phyloP scores from a whole-genome alignment of 2,113 vertebrate genomes.

The Zosterops pallidus region DNA sequence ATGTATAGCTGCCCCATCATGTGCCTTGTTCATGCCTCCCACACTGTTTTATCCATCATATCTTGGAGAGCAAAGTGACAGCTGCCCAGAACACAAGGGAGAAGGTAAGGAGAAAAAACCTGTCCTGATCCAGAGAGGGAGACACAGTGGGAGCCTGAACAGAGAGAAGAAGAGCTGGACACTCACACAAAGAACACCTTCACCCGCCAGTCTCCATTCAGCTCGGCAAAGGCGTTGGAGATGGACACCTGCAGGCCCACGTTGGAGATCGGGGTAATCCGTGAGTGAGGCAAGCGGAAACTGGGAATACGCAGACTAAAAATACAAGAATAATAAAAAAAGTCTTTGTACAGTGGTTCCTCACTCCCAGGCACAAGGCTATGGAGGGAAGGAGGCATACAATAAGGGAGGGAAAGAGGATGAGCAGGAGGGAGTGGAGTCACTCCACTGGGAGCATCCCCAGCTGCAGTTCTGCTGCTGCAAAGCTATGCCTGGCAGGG shows the following conservation, averaged over 20 bases:
- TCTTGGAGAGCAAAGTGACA: background rate
- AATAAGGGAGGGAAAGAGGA: too few species aligned
- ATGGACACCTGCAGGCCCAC: constrained; percentile 59
- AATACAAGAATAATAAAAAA: background rate
- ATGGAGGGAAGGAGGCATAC: too few species aligned
- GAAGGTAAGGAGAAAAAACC: background rate
- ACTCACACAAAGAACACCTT: constrained; percentile 9
- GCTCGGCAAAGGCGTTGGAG: background rate
- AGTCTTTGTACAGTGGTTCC: too few species aligned
- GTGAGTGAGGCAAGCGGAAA: constrained; percentile 45
- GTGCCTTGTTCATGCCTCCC: background rate
- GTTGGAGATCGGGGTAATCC: background rate
- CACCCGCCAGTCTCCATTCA: constrained; percentile 59
- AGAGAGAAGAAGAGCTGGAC: background rate
- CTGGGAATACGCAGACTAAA: constrained; percentile 47
- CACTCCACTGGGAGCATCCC: fast-evolving
- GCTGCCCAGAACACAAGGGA: background rate
- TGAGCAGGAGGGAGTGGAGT: background rate
- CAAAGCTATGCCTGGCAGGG: background rate
- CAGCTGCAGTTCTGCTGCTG: background rate
- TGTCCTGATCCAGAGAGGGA: too few species aligned
- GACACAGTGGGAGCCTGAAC: fast-evolving
- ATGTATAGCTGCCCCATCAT: background rate
- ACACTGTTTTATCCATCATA: background rate
- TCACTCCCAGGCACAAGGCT: fast-evolving